A percentile compares a stretch with the other conserved stretches of the same genome.
phyloP scores from a whole-genome alignment of 2,888 invertebrate species.

The Nemoura dubitans region DNA sequence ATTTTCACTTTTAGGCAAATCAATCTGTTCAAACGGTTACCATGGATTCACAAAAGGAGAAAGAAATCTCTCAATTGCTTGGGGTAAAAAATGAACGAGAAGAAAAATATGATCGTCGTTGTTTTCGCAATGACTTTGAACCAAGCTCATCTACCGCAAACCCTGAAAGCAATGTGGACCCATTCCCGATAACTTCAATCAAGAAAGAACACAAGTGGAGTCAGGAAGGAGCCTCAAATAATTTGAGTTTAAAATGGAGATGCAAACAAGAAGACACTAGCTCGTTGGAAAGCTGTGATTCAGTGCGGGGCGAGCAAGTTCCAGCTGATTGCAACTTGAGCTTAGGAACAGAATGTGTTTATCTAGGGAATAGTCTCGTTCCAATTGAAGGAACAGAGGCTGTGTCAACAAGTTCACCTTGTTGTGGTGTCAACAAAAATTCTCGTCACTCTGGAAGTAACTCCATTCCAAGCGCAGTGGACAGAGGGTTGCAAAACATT shows the following conservation, averaged over 20 bases:
- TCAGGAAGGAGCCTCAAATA: too few species aligned
- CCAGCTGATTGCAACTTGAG: too few species aligned
- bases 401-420: too few species aligned
- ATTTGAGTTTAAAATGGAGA: neutral
- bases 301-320: too few species aligned
- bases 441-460: too few species aligned
- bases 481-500: neutral
- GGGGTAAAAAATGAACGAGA: neutral
- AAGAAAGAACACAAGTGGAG: neutral
- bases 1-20: neutral
- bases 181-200: neutral
- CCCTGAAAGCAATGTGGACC: neutral
- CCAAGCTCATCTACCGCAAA: neutral
- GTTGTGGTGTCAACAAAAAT: too few species aligned
- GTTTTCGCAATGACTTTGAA: too few species aligned
- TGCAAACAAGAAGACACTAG: neutral
- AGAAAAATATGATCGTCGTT: neutral
- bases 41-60: constrained; percentile 41
- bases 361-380: too few species aligned
- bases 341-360: too few species aligned
- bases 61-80: constrained; percentile 40
- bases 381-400: too few species aligned
- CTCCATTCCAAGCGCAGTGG: neutral
- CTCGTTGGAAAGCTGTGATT: neutral
- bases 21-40: constrained; percentile 32